A percentile compares a stretch with the other conserved stretches of the same genome.
These are phyloP conservation scores for Spodoptera picta DNA, from an alignment of 2,888 invertebrate species.

Conservation along the genomic window DNA sequence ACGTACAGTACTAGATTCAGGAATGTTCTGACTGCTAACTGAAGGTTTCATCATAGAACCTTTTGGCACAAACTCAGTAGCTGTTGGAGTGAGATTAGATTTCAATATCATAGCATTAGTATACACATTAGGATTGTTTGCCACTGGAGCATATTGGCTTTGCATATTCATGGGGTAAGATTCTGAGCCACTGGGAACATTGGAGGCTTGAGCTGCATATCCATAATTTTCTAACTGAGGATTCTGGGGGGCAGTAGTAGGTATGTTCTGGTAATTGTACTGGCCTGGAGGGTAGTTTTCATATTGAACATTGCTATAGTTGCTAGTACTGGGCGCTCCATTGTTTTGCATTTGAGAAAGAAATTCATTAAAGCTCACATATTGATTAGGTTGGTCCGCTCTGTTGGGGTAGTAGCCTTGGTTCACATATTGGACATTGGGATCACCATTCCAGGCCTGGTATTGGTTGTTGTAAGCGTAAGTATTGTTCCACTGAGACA, in stretches of 20 bases:
- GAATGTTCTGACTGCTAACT: constrained; percentile 64
- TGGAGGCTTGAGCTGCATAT: constrained; percentile 67
- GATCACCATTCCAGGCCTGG: constrained; percentile 78
- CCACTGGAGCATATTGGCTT: constrained; percentile 62
- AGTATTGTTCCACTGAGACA: constrained; percentile 86
- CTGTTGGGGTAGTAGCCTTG: constrained; percentile 75
- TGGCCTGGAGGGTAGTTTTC: constrained; percentile 74
- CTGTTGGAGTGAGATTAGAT: constrained; percentile 88
- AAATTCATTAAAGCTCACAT: constrained; percentile 84
- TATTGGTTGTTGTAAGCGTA: constrained; percentile 80
- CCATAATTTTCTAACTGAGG: constrained; percentile 66
- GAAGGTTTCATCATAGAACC: constrained; percentile 62
- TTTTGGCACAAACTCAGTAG: constrained; percentile 89
- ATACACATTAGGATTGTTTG: constrained; percentile 64
- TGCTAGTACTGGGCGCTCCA: constrained; percentile 62
- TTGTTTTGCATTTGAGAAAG: constrained; percentile 79
- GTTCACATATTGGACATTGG: constrained; percentile 74
- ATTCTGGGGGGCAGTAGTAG: constrained; percentile 72
- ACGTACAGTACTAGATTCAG: constrained; percentile 63
- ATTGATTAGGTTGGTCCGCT: constrained; percentile 75
- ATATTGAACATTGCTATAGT: constrained; percentile 73
- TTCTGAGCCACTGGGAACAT: constrained; percentile 62
- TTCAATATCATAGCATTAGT: constrained; percentile 76
- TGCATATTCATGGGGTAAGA: constrained; percentile 66
- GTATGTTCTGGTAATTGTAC: constrained; percentile 75